Percentiles rank a stretch among this genome's conserved stretches.
These are phyloP conservation scores for Limnodromus scolopaceus DNA, from an alignment of 2,797 vertebrate genomes.

Conservation along the genomic window DNA sequence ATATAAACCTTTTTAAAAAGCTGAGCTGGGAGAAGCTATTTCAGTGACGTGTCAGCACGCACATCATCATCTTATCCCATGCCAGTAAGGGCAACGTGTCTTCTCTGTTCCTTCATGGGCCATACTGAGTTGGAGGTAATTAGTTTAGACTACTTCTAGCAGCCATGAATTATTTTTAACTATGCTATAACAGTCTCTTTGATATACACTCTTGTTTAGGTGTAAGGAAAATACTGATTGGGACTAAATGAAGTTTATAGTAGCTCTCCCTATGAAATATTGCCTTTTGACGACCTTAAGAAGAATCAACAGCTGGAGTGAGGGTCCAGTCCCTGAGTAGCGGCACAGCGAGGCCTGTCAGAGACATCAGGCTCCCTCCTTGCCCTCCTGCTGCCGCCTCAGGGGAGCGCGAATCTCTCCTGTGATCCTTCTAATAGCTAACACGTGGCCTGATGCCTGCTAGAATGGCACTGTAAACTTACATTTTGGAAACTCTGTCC, in stretches of 20 bases:
- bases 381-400: background rate
- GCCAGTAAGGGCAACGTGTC: background rate
- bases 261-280: background rate
- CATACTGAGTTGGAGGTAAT: background rate
- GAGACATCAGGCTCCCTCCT: background rate
- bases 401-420: background rate
- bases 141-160: background rate
- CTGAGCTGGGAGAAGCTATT: background rate
- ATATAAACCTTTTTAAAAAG: background rate
- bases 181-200: background rate
- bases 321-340: background rate
- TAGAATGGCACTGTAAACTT: background rate
- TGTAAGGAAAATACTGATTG: background rate
- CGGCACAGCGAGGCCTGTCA: fast-evolving
- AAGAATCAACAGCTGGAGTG: background rate
- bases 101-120: background rate
- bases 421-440: background rate
- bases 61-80: background rate
- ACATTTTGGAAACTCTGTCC: background rate
- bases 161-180: background rate
- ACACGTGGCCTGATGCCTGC: fast-evolving
- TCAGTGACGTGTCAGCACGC: fast-evolving
- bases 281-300: background rate
- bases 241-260: background rate
- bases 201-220: background rate